These are phyloP conservation scores for Drosophila pegasa DNA, from an alignment of 2,888 invertebrate genomes.

Conservation along the genomic window DNA sequence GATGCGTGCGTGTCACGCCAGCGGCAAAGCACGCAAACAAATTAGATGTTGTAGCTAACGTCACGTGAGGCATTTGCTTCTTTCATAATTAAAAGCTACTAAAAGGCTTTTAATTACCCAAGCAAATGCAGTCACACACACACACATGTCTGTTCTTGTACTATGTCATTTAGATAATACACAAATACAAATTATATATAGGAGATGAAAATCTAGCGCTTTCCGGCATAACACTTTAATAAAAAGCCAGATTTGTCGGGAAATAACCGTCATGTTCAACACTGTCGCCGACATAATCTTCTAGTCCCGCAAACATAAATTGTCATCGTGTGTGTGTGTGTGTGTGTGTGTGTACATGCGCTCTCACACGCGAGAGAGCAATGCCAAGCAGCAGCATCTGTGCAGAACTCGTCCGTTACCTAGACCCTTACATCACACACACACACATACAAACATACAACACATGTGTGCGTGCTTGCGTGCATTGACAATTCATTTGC, in stretches of 20 bases:
- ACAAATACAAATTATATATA: neutral
- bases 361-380: constrained; percentile 30
- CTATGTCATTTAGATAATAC: constrained; percentile 6
- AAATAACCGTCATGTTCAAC: constrained; percentile 1
- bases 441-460: neutral
- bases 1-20: constrained; percentile 24
- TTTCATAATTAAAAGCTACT: constrained; percentile 8
- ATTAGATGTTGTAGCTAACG: neutral
- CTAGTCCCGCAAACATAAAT: constrained; percentile 6
- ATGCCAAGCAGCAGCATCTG: constrained; percentile 39
- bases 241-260: constrained; percentile 6
- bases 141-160: too few species aligned
- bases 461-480: neutral
- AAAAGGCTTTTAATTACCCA: constrained; percentile 6
- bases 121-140: neutral
- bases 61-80: constrained; percentile 1
- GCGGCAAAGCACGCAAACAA: constrained; percentile 1
- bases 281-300: constrained; percentile 7
- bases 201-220: neutral
- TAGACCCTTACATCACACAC: neutral
- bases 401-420: constrained; percentile 15
- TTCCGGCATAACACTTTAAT: constrained; percentile 1
- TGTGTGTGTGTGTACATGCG: constrained; percentile 39
- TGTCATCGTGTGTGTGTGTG: neutral
- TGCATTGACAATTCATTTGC: constrained; percentile 15